phyloP scores from a whole-genome alignment of 2,888 invertebrate genomes.

The Macrosiphum euphorbiae region DNA sequence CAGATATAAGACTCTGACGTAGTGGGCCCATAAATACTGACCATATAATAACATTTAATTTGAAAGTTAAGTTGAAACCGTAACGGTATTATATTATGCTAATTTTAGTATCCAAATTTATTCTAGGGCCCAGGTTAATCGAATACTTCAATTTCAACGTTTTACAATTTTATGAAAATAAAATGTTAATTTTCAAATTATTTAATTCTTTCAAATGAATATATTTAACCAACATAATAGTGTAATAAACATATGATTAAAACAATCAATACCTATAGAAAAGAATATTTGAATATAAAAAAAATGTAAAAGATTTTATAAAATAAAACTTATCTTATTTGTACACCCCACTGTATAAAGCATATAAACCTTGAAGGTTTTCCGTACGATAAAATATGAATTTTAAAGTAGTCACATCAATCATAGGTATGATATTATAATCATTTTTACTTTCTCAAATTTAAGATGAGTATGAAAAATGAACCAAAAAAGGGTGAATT shows the following conservation, averaged over 20 bases:
- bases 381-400: background rate
- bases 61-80: background rate
- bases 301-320: background rate
- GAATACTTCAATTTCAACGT: background rate
- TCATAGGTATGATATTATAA: background rate
- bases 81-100: background rate
- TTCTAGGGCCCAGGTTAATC: background rate
- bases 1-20: background rate
- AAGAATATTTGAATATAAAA: background rate
- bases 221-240: background rate
- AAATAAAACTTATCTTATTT: background rate
- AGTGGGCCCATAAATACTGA: background rate
- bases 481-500: background rate
- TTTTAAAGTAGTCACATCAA: conserved; percentile 1
- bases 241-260: background rate
- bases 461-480: background rate
- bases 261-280: background rate
- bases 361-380: background rate
- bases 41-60: too few species aligned
- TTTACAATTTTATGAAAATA: background rate
- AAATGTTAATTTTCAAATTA: background rate
- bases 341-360: background rate
- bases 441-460: background rate
- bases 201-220: background rate
- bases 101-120: background rate